These are phyloP conservation scores for Ectropis grisescens DNA, from an alignment of 1,140 invertebrate species.

Conservation along the genomic window DNA sequence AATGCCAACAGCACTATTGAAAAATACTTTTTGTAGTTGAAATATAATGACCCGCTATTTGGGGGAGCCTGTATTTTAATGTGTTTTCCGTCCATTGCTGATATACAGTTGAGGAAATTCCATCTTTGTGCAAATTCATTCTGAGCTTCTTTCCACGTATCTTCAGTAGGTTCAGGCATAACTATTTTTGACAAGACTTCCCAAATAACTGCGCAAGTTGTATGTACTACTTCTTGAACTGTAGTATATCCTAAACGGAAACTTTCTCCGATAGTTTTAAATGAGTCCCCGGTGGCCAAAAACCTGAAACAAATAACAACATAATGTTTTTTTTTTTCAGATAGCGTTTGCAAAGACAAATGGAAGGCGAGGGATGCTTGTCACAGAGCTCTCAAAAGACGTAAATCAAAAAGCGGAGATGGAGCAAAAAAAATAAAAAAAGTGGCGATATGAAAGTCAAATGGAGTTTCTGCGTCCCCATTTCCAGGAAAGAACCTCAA, in stretches of 20 bases:
- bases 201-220: neutral
- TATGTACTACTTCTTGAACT: neutral
- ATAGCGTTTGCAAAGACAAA: constrained; percentile 19
- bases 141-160: neutral
- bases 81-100: constrained; percentile 12
- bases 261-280: neutral
- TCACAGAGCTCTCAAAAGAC: constrained; percentile 21
- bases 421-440: constrained; percentile 18
- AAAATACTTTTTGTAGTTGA: constrained; percentile 14
- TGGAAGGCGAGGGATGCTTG: constrained; percentile 25
- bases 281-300: neutral
- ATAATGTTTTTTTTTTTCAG: constrained; percentile 13
- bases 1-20: constrained; percentile 13
- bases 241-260: neutral
- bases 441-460: constrained; percentile 28
- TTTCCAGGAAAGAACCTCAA: constrained; percentile 16
- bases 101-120: neutral
- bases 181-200: neutral
- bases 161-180: neutral
- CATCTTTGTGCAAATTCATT: neutral
- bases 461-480: constrained; percentile 24
- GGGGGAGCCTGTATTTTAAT: constrained; percentile 7
- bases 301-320: constrained; percentile 1
- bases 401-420: constrained; percentile 18
- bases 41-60: constrained; percentile 12